Evolutionary conservation across 2,797 vertebrate species (phyloP).

Genomic region (Clarias platycephalus): DNA sequence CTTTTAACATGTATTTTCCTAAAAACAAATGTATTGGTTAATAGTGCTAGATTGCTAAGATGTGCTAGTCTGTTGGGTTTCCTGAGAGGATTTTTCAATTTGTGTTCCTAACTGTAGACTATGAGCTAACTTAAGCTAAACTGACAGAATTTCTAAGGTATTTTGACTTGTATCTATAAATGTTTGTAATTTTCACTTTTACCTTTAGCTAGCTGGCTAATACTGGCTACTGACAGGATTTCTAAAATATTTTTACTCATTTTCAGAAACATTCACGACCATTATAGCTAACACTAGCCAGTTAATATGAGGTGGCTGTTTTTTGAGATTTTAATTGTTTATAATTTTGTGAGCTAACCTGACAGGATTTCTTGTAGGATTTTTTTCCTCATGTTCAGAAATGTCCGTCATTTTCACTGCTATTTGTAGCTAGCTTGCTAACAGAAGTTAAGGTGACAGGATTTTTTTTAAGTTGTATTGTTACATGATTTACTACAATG

Average conservation of each 20-base stretch:
- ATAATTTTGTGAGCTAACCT: not conserved
- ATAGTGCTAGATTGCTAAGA: not conserved
- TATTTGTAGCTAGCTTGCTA: not conserved
- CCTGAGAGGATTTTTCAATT: not conserved
- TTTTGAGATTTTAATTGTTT: too few relatives aligned
- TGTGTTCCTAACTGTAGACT: not conserved
- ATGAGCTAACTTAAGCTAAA: too few relatives aligned
- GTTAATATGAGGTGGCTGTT: not conserved
- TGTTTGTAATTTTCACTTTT: not conserved
- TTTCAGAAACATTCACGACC: not conserved
- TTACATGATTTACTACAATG: too few relatives aligned
- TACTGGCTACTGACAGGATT: not conserved
- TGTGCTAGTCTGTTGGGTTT: not conserved
- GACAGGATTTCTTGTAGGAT: not conserved
- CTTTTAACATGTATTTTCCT: not conserved
- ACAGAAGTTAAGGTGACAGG: too few relatives aligned
- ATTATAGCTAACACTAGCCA: not conserved
- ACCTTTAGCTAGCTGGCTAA: not conserved
- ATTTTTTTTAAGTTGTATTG: too few relatives aligned
- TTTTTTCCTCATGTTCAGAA: not conserved
- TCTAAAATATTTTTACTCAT: not conserved
- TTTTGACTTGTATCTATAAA: not conserved
- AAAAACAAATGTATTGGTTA: not conserved
- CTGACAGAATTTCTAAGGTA: not conserved
- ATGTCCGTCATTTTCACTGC: not conserved